A percentile compares a stretch with the other conserved stretches of the same genome.
Conservation (phyloP, 1,140 invertebrate genomes). For the Vanessa atalanta region DNA sequence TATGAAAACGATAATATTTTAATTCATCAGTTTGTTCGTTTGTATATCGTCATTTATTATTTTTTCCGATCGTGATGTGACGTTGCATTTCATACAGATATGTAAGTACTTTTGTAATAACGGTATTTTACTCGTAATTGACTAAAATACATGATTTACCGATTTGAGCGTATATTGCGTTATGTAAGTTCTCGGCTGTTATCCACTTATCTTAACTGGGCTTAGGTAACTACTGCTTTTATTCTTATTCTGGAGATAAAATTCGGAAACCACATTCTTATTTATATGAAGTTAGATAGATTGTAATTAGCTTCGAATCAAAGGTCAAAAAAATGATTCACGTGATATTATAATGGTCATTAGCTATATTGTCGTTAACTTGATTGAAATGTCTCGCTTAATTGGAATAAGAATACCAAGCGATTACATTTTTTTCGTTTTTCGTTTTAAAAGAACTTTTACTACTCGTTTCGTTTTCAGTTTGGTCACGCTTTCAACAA, state of each 20-base stretch:
- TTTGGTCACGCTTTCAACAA: conserved; percentile 61
- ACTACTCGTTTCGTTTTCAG: conserved; percentile 42
- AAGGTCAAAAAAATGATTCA: neutral
- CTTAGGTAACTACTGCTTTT: neutral
- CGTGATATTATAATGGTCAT: neutral
- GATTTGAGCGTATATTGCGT: conserved; percentile 4
- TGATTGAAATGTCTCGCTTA: conserved; percentile 26
- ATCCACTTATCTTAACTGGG: neutral
- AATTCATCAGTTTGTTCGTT: neutral
- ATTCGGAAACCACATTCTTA: neutral
- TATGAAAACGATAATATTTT: neutral
- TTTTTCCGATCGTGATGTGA: conserved; percentile 9
- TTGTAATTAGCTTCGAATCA: neutral
- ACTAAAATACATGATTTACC: conserved; percentile 10
- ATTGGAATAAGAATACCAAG: conserved; percentile 21
- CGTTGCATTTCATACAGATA: conserved; percentile 6
- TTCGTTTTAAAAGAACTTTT: conserved; percentile 62
- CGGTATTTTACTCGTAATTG: conserved; percentile 10
- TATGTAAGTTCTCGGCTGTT: neutral
- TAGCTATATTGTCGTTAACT: neutral
- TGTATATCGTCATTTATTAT: neutral
- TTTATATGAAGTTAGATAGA: no score
- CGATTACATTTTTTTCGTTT: conserved; percentile 10
- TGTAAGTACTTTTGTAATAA: conserved; percentile 1
- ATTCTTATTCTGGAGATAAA: neutral